phyloP scores from a whole-genome alignment of 2,888 invertebrate species.

The Epirrhoe alternata region DNA sequence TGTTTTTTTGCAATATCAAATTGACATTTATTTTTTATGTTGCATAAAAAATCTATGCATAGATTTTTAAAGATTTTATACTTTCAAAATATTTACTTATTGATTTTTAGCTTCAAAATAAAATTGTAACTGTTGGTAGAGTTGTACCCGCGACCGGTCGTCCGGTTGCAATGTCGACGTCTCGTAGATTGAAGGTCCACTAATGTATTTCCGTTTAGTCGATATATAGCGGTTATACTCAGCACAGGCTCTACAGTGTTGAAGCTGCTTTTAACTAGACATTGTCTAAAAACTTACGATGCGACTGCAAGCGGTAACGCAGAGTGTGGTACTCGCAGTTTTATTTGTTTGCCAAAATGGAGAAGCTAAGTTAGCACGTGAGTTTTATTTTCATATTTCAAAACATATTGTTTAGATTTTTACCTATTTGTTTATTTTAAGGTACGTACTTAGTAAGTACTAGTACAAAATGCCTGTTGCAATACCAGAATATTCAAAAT shows the following conservation, averaged over 20 bases:
- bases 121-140: slow-evolving; percentile 14
- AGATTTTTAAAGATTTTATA: too few relatives aligned
- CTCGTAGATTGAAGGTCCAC: slow-evolving; percentile 57
- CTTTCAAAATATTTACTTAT: not conserved
- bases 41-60: too few relatives aligned
- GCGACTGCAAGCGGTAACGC: slow-evolving; percentile 51
- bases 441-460: too few relatives aligned
- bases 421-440: too few relatives aligned
- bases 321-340: slow-evolving; percentile 53
- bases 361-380: slow-evolving; percentile 68
- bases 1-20: not conserved
- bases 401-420: not conserved
- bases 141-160: slow-evolving; percentile 36
- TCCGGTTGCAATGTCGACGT: slow-evolving; percentile 47
- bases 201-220: slow-evolving; percentile 62
- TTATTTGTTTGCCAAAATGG: slow-evolving; percentile 53
- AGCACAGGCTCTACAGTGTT: slow-evolving; percentile 54
- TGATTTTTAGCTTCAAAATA: not conserved
- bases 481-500: too few relatives aligned
- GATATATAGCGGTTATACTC: slow-evolving; percentile 68
- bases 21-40: too few relatives aligned
- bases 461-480: too few relatives aligned
- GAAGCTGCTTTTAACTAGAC: slow-evolving; percentile 56
- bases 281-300: slow-evolving; percentile 53
- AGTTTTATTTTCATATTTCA: slow-evolving; percentile 48